These are phyloP conservation scores for Aphelenchoides avenae DNA, from an alignment of 1,140 invertebrate species.

Conservation along the genomic window DNA sequence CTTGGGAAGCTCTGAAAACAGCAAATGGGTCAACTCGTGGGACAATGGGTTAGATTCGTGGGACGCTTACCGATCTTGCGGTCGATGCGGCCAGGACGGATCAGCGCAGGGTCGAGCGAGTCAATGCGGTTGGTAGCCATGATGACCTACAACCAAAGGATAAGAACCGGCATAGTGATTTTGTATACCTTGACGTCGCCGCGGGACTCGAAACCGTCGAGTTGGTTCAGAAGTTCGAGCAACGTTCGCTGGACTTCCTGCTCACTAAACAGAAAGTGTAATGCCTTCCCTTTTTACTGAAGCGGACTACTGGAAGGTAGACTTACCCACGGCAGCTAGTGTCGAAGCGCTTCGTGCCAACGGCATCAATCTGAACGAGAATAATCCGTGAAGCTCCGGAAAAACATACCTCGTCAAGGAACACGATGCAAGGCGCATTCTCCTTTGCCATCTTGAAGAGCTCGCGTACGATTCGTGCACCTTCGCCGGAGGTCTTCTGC, in stretches of 20 bases:
- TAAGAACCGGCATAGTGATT: not conserved
- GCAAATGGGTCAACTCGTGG: too few relatives aligned
- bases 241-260: slow-evolving; percentile 50
- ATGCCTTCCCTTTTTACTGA: slow-evolving; percentile 35
- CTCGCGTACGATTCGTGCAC: slow-evolving; percentile 42
- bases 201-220: slow-evolving; percentile 55
- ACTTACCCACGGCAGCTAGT: slow-evolving; percentile 35
- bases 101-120: slow-evolving; percentile 64
- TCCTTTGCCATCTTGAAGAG: slow-evolving; percentile 48
- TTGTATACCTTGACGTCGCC: slow-evolving; percentile 47
- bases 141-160: slow-evolving; percentile 58
- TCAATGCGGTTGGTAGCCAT: slow-evolving; percentile 65
- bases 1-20: slow-evolving; percentile 62
- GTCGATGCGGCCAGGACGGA: slow-evolving; percentile 64
- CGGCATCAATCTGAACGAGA: slow-evolving; percentile 50
- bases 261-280: not conserved
- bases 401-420: slow-evolving; percentile 15
- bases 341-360: slow-evolving; percentile 51
- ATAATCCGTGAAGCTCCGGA: too few relatives aligned
- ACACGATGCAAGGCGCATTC: slow-evolving; percentile 46
- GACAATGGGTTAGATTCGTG: too few relatives aligned
- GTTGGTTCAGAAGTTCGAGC: slow-evolving; percentile 54
- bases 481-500: slow-evolving; percentile 47
- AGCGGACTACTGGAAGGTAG: too few relatives aligned
- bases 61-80: too few relatives aligned